Base-by-base conservation (phyloP, 2,888 invertebrate genomes). In the Nomada fabriciana region DNA sequence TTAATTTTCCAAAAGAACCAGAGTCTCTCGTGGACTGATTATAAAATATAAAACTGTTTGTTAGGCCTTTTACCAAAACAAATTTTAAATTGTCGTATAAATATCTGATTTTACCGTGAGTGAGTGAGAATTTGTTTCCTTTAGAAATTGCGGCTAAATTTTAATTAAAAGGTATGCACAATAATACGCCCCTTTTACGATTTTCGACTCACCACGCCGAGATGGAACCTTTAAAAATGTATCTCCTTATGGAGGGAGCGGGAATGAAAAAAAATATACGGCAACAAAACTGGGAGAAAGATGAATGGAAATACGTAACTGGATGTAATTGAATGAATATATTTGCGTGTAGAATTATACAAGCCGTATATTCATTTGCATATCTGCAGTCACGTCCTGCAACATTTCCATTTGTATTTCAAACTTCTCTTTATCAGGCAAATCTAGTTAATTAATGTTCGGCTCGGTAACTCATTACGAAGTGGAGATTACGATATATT, bases 251-350 rank as follows among this genome's bases (percentile, higher is more conserved):
- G 4, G 5, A 43, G 47, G 13, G 25, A 10, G 63, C 1, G 42
- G 36, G 23, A 55, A n/a, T 15, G 70, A 25, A 59, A 63, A 55
- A 52, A 18, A 23, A n/a, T 20, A 25, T 11, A 7, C 47, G 29
- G 47, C 23, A 4, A 25, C 57, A 53, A 57, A 50, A 63, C 20
- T 68, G 47, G n/a, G 20, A 9, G 43, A 25, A 80, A 73, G 59
- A 60, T 69, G 55, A 80, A 74, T 74, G 64, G 23, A 81, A 63
- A 53, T 59, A 80, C 67, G 55, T 63, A 80, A 67, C 36, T 53
- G 23, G 72, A 71, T 59, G 42, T 69, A 84, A 80, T 80, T 70
- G 83, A 84, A 76, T 59, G 75, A 79, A 84, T 80, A 83, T 76
- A 83, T 80, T 76, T 83, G 76, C 73, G 73, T 43, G 55, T 61